phyloP scores from a whole-genome alignment of 2,797 vertebrate genomes.

The Cossypha caffra region DNA sequence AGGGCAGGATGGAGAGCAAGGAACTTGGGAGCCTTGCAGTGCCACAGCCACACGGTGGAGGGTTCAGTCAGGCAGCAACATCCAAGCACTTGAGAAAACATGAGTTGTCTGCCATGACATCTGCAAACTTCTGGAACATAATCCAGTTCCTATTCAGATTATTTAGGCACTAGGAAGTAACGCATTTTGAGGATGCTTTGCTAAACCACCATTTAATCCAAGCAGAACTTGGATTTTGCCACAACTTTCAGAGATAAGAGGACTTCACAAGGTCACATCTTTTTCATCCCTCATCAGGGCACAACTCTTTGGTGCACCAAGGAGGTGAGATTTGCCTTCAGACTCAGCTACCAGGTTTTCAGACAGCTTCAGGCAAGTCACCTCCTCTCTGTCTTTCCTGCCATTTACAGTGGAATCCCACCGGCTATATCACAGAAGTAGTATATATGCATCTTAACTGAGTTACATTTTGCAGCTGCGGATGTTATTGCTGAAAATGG shows the following conservation, averaged over 20 bases:
- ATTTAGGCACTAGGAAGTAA: background rate
- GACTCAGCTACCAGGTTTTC: background rate
- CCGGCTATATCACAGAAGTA: background rate
- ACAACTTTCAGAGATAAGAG: background rate
- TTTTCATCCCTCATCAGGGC: rapidly evolving
- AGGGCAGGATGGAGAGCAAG: background rate
- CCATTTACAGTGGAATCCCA: background rate
- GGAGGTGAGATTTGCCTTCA: background rate
- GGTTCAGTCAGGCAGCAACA: background rate
- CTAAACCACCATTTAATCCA: background rate
- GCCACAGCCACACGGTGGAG: background rate
- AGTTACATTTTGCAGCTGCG: background rate
- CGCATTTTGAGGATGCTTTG: background rate
- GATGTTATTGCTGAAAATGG: background rate
- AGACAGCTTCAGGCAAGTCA: background rate
- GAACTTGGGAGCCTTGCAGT: background rate
- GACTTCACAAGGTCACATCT: background rate
- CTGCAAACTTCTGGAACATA: background rate
- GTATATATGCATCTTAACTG: background rate
- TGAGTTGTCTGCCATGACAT: rapidly evolving
- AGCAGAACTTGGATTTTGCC: background rate
- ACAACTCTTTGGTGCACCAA: background rate
- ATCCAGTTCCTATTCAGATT: background rate
- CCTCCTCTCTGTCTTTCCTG: background rate
- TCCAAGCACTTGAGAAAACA: background rate